Percentiles rank a stretch among this genome's conserved stretches.
Evolutionary conservation across 2,113 vertebrate genomes (phyloP).

Genomic region (Tachysurus fulvidraco): DNA sequence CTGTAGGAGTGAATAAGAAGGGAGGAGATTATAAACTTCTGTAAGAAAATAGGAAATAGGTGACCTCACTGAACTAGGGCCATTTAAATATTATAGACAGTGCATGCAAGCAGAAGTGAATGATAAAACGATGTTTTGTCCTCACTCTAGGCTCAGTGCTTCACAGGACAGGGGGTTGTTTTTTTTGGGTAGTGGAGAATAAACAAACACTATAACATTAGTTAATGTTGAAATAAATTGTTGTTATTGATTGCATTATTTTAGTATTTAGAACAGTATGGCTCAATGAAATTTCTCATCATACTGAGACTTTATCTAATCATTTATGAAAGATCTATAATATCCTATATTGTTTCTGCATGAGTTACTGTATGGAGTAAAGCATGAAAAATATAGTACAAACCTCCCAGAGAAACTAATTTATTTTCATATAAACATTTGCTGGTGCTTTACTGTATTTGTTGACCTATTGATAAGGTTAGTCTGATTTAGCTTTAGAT

Average conservation of each 20-base stretch:
- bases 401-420: slow-evolving; percentile 16
- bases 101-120: slow-evolving; percentile 61
- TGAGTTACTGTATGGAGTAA: slow-evolving; percentile 1
- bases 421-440: slow-evolving; percentile 41
- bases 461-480: slow-evolving; percentile 63
- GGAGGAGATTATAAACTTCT: slow-evolving; percentile 59
- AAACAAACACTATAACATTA: slow-evolving; percentile 29
- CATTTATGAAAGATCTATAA: not conserved
- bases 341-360: not conserved
- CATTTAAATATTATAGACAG: slow-evolving; percentile 59
- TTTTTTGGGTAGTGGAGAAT: not conserved
- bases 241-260: slow-evolving; percentile 8
- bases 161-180: slow-evolving; percentile 15
- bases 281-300: not conserved
- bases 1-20: slow-evolving; percentile 47
- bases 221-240: slow-evolving; percentile 56
- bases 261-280: not conserved
- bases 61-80: slow-evolving; percentile 57
- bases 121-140: slow-evolving; percentile 73
- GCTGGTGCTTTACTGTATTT: slow-evolving; percentile 32
- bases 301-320: not conserved
- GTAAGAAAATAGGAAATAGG: slow-evolving; percentile 55
- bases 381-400: not conserved
- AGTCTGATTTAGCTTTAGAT: slow-evolving; percentile 52
- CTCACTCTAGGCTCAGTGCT: slow-evolving; percentile 61